phyloP scores from a whole-genome alignment of 2,797 vertebrate species.

The Spinibarbus caldwelli region DNA sequence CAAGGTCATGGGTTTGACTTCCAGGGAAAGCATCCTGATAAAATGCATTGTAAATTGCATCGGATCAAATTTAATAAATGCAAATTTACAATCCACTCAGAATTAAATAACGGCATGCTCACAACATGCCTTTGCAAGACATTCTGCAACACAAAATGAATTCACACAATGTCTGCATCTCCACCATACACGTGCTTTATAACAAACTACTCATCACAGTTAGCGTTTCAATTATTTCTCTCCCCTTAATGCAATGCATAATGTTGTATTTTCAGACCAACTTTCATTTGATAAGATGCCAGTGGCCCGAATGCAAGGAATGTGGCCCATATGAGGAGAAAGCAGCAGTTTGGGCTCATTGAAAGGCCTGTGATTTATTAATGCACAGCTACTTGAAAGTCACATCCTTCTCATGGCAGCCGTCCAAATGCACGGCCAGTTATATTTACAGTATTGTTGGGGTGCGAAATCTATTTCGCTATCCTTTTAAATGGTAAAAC shows the following conservation, averaged over 20 bases:
- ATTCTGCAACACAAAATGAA: neutral
- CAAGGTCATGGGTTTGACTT: neutral
- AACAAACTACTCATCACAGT: slow-evolving; percentile 75
- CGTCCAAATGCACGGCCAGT: slow-evolving; percentile 53
- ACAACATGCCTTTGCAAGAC: neutral
- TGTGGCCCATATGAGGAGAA: slow-evolving; percentile 38
- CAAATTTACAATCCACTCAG: neutral
- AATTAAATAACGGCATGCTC: neutral
- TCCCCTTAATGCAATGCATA: slow-evolving; percentile 71
- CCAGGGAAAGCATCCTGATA: neutral
- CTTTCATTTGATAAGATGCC: slow-evolving; percentile 79
- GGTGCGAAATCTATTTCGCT: slow-evolving; percentile 57
- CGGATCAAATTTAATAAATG: neutral
- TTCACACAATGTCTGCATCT: slow-evolving; percentile 42
- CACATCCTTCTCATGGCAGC: slow-evolving; percentile 64
- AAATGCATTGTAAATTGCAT: neutral
- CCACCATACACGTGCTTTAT: slow-evolving; percentile 49
- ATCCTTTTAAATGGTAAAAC: slow-evolving; percentile 61
- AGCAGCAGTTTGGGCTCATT: slow-evolving; percentile 57
- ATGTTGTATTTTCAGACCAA: slow-evolving; percentile 76
- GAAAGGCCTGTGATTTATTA: slow-evolving; percentile 75
- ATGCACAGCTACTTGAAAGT: slow-evolving; percentile 71
- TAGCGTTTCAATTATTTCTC: slow-evolving; percentile 77
- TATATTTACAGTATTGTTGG: slow-evolving; percentile 60
- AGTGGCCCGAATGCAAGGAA: slow-evolving; percentile 50